Evolutionary conservation across 2,888 invertebrate species (phyloP).

Genomic region (Isoperla grammatica): DNA sequence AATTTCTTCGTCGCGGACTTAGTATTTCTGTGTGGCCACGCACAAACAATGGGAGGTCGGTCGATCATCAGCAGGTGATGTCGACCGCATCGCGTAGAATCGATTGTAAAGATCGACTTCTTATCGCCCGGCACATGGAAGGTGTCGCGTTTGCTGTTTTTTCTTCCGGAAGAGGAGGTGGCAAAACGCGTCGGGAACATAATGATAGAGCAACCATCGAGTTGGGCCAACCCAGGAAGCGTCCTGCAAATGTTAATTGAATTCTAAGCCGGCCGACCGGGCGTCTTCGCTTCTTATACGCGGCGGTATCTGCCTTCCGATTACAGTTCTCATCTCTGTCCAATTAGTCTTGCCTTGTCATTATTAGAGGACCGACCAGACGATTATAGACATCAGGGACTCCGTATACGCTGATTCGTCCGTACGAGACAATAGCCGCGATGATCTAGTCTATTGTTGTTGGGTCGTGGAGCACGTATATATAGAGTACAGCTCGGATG

Average conservation of each 20-base stretch:
- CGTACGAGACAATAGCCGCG: not conserved
- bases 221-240: slow-evolving; percentile 7
- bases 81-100: no score
- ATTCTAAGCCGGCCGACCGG: slow-evolving; percentile 1
- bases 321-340: slow-evolving; percentile 45
- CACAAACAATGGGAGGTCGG: no score
- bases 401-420: not conserved
- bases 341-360: slow-evolving; percentile 45
- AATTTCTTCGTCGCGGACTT: no score
- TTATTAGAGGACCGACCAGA: slow-evolving; percentile 37
- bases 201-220: slow-evolving; percentile 1
- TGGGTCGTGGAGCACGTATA: no score
- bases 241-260: slow-evolving; percentile 19
- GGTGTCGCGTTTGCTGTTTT: no score
- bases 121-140: no score
- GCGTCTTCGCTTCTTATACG: not conserved
- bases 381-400: not conserved
- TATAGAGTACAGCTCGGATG: no score
- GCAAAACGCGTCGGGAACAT: slow-evolving; percentile 7
- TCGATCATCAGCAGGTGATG: no score
- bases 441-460: no score
- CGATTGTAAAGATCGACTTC: no score
- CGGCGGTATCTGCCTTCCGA: slow-evolving; percentile 32
- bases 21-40: no score
- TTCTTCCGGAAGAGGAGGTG: slow-evolving; percentile 15